A percentile compares a stretch with the other conserved stretches of the same genome.
phyloP scores from a whole-genome alignment of 2,113 vertebrate species.

The Colossoma macropomum region DNA sequence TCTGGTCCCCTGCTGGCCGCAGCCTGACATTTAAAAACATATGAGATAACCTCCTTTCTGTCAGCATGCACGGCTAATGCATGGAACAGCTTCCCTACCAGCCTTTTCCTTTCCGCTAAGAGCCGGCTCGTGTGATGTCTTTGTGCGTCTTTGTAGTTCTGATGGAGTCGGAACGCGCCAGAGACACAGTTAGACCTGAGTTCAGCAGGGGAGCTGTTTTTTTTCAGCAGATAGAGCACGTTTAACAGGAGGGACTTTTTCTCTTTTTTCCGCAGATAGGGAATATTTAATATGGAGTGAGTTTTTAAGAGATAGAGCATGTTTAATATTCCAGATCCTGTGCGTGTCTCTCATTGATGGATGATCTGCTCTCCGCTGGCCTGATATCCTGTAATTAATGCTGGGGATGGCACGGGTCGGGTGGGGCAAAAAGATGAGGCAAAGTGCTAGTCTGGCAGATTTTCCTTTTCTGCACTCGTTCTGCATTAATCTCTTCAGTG shows the following conservation, averaged over 20 bases:
- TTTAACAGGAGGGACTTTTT: background rate
- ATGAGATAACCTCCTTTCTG: constrained; percentile 7
- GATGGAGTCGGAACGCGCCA: background rate
- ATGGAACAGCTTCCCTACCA: background rate
- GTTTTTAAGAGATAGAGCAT: constrained; percentile 22
- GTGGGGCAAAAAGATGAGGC: constrained; percentile 27
- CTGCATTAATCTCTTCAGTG: constrained; percentile 67
- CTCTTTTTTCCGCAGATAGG: background rate
- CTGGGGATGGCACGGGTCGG: constrained; percentile 19
- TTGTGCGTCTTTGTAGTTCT: background rate
- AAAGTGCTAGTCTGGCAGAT: constrained; percentile 70
- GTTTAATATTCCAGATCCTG: constrained; percentile 65
- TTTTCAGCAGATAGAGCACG: background rate
- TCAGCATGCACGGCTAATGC: constrained; percentile 22
- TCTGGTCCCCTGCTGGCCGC: constrained; percentile 24
- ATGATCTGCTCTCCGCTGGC: constrained; percentile 67
- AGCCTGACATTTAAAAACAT: constrained; percentile 50
- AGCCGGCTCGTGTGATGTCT: background rate
- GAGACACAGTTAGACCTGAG: background rate
- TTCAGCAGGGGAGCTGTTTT: background rate
- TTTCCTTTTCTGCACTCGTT: constrained; percentile 56
- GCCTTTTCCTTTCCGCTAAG: background rate
- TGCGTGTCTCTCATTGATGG: constrained; percentile 68
- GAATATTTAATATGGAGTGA: constrained; percentile 19
- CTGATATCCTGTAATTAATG: constrained; percentile 76